A percentile compares a stretch with the other conserved stretches of the same genome.
Conservation (phyloP, 2,113 vertebrate species). For the Rhinichthys klamathensis region DNA sequence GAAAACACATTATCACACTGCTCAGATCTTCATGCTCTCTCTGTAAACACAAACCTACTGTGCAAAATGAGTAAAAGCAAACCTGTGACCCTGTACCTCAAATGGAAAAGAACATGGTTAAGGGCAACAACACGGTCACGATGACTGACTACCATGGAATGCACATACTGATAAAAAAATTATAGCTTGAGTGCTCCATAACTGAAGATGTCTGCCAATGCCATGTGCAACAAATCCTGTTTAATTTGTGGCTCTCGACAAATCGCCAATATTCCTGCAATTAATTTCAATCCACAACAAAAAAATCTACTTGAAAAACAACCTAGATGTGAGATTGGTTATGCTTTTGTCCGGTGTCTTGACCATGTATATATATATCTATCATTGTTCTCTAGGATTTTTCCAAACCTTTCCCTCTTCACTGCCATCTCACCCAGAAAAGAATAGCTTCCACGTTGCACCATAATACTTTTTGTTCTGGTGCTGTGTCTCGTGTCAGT, state of each 20-base stretch:
- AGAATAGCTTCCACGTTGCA: constrained; percentile 24
- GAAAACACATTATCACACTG: not conserved
- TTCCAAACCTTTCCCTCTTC: not conserved
- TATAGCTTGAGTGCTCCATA: not conserved
- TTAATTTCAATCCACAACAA: not conserved
- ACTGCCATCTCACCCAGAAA: not conserved
- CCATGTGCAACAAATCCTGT: not conserved
- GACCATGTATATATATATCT: not conserved
- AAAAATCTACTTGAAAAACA: not conserved
- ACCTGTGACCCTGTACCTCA: not conserved
- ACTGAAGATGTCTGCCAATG: not conserved
- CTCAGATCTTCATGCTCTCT: not conserved
- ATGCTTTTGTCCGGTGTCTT: not conserved
- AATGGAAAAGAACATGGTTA: not conserved
- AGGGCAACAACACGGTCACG: not conserved
- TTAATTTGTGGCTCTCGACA: not conserved
- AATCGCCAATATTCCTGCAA: not conserved
- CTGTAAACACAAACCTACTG: not conserved
- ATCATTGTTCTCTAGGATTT: not conserved
- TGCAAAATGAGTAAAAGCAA: not conserved
- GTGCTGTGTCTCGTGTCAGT: not conserved
- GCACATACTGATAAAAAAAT: not conserved
- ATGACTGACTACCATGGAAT: not conserved
- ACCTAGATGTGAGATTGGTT: not conserved
- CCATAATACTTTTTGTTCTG: constrained; percentile 32